Evolutionary conservation across 2,113 vertebrate genomes (phyloP).

Genomic region (Pteronura brasiliensis): DNA sequence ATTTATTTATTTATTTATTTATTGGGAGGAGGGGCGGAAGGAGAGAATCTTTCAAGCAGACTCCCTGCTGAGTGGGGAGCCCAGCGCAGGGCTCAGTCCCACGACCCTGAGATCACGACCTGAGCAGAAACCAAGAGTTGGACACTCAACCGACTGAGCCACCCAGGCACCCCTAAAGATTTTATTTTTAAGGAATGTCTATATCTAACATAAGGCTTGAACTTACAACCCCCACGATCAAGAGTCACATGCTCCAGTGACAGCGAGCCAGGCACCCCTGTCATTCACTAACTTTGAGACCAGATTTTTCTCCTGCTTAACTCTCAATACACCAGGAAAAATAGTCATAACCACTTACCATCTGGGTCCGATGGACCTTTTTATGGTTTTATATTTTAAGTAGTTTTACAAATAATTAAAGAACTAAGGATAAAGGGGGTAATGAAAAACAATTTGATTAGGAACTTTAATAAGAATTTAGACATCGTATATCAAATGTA

Average conservation of each 20-base stretch:
- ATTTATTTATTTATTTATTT: neutral
- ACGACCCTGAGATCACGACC: neutral
- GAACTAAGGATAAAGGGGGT: neutral
- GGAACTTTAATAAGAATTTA: neutral
- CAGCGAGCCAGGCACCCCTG: neutral
- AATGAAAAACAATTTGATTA: neutral
- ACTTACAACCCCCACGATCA: neutral
- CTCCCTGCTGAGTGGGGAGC: neutral
- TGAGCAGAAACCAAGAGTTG: neutral
- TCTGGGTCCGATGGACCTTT: neutral
- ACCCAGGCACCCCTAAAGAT: neutral
- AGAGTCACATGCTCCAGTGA: neutral
- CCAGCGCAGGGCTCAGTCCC: neutral
- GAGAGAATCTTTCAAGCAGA: neutral
- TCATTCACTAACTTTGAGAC: neutral
- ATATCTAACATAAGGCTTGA: neutral
- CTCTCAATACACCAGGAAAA: neutral
- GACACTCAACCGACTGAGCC: neutral
- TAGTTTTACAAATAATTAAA: slow-evolving; percentile 17
- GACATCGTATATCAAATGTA: neutral
- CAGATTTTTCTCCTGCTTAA: neutral
- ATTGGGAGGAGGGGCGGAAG: neutral
- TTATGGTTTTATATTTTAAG: slow-evolving; percentile 9
- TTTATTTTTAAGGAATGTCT: neutral
- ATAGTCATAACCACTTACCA: neutral